Conservation (phyloP, 37 sponge, comb jelly and placozoan species). For the Diacarnus erythraeanus region DNA sequence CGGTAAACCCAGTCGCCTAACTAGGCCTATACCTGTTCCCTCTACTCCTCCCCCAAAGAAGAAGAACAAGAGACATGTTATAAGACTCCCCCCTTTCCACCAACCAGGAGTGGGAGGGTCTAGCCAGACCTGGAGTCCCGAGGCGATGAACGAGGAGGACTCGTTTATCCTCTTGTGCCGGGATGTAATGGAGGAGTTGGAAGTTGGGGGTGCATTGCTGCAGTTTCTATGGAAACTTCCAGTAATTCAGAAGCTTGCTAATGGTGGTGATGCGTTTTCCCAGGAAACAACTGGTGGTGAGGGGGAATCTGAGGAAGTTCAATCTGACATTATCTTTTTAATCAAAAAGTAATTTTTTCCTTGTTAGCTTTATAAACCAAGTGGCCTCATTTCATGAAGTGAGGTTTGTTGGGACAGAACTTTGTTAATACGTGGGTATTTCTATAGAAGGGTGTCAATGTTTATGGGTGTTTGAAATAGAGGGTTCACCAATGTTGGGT, state of each 20-base stretch:
- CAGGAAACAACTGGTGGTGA: not conserved
- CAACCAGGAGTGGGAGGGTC: not conserved
- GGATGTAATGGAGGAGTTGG: not conserved
- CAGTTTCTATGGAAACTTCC: not conserved
- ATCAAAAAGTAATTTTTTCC: not conserved
- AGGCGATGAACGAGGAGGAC: not conserved
- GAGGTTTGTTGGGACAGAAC: too few relatives aligned
- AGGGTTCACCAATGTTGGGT: too few relatives aligned
- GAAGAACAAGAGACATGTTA: not conserved
- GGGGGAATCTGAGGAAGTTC: not conserved
- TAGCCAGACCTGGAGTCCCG: not conserved
- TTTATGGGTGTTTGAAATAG: too few relatives aligned
- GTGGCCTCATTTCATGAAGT: too few relatives aligned
- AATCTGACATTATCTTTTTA: not conserved
- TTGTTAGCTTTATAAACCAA: too few relatives aligned
- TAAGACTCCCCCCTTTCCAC: not conserved
- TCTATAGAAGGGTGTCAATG: too few relatives aligned
- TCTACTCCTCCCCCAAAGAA: not conserved
- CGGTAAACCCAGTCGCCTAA: not conserved
- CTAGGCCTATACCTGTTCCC: not conserved
- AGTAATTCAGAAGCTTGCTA: constrained; percentile 26
- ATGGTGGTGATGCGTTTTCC: not conserved
- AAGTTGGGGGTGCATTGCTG: not conserved
- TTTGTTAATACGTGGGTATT: too few relatives aligned
- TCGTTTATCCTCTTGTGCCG: not conserved